phyloP scores from a whole-genome alignment of 2,888 invertebrate species.

The Caenorhabditis panamensis region DNA sequence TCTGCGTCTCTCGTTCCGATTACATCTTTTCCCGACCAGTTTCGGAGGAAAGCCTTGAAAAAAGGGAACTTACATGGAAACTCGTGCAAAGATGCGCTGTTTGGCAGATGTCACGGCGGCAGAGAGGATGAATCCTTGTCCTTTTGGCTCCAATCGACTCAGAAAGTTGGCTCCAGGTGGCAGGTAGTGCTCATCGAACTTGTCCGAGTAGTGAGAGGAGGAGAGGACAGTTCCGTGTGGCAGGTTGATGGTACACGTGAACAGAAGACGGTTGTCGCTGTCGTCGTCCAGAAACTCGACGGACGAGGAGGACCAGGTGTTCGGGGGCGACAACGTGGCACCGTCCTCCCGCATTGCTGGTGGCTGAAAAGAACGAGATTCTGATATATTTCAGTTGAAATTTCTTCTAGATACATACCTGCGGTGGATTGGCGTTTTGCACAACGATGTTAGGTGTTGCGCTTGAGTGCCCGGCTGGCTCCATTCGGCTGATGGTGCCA shows the following conservation, averaged over 20 bases:
- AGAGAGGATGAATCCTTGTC: slow-evolving; percentile 69
- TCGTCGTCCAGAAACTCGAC: slow-evolving; percentile 54
- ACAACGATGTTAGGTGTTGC: slow-evolving; percentile 58
- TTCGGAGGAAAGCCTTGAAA: too few species aligned
- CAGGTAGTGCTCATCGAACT: slow-evolving; percentile 50
- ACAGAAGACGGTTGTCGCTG: slow-evolving; percentile 63
- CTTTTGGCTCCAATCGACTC: slow-evolving; percentile 64
- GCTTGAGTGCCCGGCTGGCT: slow-evolving; percentile 61
- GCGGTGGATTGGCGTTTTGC: slow-evolving; percentile 44
- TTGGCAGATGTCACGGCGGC: slow-evolving; percentile 69
- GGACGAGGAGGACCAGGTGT: slow-evolving; percentile 67
- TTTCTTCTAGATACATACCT: slow-evolving; percentile 6
- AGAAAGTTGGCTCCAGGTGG: slow-evolving; percentile 51
- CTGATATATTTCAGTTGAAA: neutral
- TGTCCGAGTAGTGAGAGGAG: slow-evolving; percentile 53
- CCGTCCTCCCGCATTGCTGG: slow-evolving; percentile 57
- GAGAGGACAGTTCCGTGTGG: slow-evolving; percentile 64
- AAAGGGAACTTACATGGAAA: slow-evolving; percentile 66
- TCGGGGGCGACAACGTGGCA: slow-evolving; percentile 69
- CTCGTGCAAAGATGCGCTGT: slow-evolving; percentile 69
- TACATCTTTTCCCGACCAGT: slow-evolving; percentile 20
- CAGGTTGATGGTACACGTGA: slow-evolving; percentile 65
- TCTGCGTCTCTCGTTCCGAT: neutral
- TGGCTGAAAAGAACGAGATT: neutral
- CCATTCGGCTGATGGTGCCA: slow-evolving; percentile 59